phyloP scores from a whole-genome alignment of 2,888 invertebrate genomes.

The Brenthis hecate region DNA sequence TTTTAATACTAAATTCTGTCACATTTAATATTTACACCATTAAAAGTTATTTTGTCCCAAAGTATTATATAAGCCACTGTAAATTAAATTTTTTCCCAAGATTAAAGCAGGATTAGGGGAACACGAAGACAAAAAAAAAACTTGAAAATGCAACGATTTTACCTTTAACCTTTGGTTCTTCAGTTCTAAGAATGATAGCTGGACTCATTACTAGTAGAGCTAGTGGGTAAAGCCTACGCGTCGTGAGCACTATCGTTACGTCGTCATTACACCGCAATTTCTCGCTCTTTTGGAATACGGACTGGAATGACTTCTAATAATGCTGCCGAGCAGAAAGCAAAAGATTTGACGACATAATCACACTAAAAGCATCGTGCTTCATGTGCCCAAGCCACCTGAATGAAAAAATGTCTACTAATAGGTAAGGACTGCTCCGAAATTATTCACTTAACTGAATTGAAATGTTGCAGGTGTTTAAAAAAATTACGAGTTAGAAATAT shows the following conservation, averaged over 20 bases:
- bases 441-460: constrained; percentile 5
- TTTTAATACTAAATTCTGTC: neutral
- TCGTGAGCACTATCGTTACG: constrained; percentile 45
- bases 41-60: neutral
- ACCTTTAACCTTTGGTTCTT: constrained; percentile 20
- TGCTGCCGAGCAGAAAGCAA: constrained; percentile 59
- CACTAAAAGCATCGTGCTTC: constrained; percentile 70
- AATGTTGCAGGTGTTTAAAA: neutral
- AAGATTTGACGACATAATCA: constrained; percentile 70
- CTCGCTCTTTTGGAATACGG: constrained; percentile 45
- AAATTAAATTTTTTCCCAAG: neutral
- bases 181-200: constrained; percentile 20
- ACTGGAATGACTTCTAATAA: constrained; percentile 63
- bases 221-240: constrained; percentile 43
- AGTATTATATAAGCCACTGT: neutral
- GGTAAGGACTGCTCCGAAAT: neutral
- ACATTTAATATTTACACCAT: constrained; percentile 1
- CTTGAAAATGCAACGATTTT: neutral
- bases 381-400: constrained; percentile 43
- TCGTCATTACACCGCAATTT: constrained; percentile 57
- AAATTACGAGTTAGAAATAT: neutral
- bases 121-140: neutral
- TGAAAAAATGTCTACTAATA: constrained; percentile 24
- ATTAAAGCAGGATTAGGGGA: neutral
- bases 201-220: constrained; percentile 49